These are phyloP conservation scores for Microctenopoma steveboyesi DNA, from an alignment of 2,797 vertebrate genomes.

Conservation along the genomic window DNA sequence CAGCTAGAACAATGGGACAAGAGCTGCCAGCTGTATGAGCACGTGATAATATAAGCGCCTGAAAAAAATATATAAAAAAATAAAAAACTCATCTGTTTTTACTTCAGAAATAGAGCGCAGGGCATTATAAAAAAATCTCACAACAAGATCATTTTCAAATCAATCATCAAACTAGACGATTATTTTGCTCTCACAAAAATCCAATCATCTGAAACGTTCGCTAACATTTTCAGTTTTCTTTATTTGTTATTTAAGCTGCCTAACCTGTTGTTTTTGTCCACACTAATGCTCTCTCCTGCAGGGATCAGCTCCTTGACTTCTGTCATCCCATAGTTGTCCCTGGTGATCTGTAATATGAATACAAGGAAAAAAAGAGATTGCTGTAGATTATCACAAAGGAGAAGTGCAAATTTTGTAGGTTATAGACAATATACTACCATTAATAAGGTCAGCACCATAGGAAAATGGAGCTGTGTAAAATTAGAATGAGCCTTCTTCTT, in stretches of 20 bases:
- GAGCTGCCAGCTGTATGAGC: constrained; percentile 20
- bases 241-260: constrained; percentile 12
- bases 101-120: constrained; percentile 4
- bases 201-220: neutral
- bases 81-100: constrained; percentile 30
- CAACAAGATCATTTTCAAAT: constrained; percentile 10
- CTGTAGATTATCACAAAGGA: neutral
- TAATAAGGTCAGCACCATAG: neutral
- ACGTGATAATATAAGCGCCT: constrained; percentile 32
- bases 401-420: neutral
- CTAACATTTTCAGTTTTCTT: neutral
- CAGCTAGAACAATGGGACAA: constrained; percentile 24
- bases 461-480: too few species aligned
- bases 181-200: neutral
- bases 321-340: constrained; percentile 93
- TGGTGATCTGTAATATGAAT: constrained; percentile 86
- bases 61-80: constrained; percentile 8
- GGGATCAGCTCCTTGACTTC: constrained; percentile 93
- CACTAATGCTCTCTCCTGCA: constrained; percentile 88
- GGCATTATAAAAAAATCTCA: neutral
- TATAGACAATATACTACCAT: neutral
- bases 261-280: constrained; percentile 92
- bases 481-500: neutral
- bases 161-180: constrained; percentile 1
- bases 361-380: neutral